Conservation (phyloP, 2,888 invertebrate genomes). For the Helicoverpa assulta region DNA sequence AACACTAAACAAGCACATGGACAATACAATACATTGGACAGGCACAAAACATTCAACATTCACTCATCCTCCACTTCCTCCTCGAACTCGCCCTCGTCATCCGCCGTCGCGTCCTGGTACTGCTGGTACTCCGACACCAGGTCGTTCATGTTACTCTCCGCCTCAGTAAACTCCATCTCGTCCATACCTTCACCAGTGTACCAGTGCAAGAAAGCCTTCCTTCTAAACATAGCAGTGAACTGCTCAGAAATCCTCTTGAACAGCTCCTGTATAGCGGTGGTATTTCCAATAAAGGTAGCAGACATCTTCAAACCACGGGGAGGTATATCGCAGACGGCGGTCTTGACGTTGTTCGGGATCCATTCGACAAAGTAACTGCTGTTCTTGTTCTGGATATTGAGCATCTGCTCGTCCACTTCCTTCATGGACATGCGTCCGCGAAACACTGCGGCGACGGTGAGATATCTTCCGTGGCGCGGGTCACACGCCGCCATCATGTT, state of each 20-base stretch:
- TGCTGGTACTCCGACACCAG: conserved; percentile 97
- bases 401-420: conserved; percentile 95
- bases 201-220: conserved; percentile 98
- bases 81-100: conserved; percentile 95
- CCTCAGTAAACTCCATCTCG: conserved; percentile 98
- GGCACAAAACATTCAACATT: conserved; percentile 47
- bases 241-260: conserved; percentile 96
- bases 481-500: conserved; percentile 99
- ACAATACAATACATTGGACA: conserved; percentile 68
- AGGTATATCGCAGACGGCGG: conserved; percentile 95
- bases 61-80: conserved; percentile 90
- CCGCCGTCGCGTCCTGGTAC: conserved; percentile 96
- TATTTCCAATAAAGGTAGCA: conserved; percentile 96
- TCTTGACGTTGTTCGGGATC: conserved; percentile 95
- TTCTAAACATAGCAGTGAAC: conserved; percentile 97
- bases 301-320: conserved; percentile 94
- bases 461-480: conserved; percentile 96
- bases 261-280: conserved; percentile 96
- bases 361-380: conserved; percentile 94
- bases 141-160: conserved; percentile 98
- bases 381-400: conserved; percentile 94
- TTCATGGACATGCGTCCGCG: conserved; percentile 98
- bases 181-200: conserved; percentile 99
- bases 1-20: conserved; percentile 74
- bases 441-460: conserved; percentile 97